Evolutionary conservation across 2,113 vertebrate species (phyloP).

Genomic region (Mionectes macconnelli): DNA sequence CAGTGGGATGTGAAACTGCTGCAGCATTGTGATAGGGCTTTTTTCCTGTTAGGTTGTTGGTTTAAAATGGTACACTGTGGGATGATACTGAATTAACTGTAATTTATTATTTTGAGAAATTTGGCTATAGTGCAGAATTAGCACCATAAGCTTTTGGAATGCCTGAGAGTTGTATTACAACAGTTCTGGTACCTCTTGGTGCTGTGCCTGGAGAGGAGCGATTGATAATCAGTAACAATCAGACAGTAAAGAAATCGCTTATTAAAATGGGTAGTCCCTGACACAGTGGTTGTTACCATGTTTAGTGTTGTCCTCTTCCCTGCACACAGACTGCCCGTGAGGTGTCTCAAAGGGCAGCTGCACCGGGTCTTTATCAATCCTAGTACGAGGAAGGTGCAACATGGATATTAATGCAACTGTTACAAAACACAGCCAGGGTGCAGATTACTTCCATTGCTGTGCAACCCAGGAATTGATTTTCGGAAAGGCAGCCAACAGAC

Average conservation of each 20-base stretch:
- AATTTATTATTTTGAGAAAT: neutral
- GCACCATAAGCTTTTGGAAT: neutral
- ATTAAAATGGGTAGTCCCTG: neutral
- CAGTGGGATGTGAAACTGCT: neutral
- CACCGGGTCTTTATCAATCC: neutral
- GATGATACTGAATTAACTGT: neutral
- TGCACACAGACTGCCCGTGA: neutral
- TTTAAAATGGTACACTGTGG: neutral
- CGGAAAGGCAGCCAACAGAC: neutral
- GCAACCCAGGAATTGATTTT: neutral
- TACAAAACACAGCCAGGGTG: neutral
- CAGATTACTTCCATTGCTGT: neutral
- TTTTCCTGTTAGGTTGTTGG: neutral
- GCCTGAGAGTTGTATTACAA: neutral
- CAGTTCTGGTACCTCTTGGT: neutral
- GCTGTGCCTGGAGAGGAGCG: neutral
- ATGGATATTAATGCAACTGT: neutral
- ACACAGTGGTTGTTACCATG: neutral
- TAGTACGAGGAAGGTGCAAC: neutral
- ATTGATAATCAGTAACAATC: neutral
- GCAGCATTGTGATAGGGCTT: rapidly evolving
- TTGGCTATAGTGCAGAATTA: neutral
- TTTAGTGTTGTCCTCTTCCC: neutral
- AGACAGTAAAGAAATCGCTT: neutral
- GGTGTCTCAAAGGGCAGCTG: neutral